Conservation (phyloP, 2,797 vertebrate genomes). For the Pempheris klunzingeri region DNA sequence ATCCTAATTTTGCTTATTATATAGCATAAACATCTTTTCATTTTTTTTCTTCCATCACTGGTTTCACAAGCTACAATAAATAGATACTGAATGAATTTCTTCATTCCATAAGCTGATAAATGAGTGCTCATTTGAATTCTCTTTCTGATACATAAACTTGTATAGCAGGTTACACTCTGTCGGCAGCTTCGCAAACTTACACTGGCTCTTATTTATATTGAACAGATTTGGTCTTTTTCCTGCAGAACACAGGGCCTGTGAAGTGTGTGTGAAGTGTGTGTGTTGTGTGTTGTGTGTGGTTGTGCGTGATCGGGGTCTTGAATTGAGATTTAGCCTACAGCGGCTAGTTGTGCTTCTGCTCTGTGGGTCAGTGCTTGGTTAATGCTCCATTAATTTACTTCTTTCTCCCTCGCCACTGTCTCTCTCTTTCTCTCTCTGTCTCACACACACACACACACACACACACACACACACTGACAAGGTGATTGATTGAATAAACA, state of each 20-base stretch:
- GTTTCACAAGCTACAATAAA: neutral
- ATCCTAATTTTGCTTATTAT: too few relatives aligned
- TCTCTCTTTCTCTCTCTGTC: slow-evolving; percentile 69
- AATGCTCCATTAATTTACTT: slow-evolving; percentile 99
- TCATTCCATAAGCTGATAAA: neutral
- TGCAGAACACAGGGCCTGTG: neutral
- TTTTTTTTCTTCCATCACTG: neutral
- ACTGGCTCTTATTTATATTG: neutral
- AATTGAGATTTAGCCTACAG: slow-evolving; percentile 73
- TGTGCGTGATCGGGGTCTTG: neutral
- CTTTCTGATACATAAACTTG: neutral
- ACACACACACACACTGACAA: slow-evolving; percentile 83
- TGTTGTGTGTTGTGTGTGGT: neutral
- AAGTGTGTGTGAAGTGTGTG: neutral
- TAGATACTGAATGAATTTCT: neutral
- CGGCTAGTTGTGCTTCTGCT: slow-evolving; percentile 88
- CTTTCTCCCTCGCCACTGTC: slow-evolving; percentile 88
- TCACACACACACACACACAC: slow-evolving; percentile 74
- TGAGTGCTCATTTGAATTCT: neutral
- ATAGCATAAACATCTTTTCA: too few relatives aligned
- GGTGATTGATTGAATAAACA: slow-evolving; percentile 97
- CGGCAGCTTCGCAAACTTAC: neutral
- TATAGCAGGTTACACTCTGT: neutral
- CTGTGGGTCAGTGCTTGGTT: slow-evolving; percentile 97
- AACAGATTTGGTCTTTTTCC: neutral